A percentile compares a stretch with the other conserved stretches of the same genome.
These are phyloP conservation scores for Phaetusa simplex DNA, from an alignment of 2,113 vertebrate species.

Conservation along the genomic window DNA sequence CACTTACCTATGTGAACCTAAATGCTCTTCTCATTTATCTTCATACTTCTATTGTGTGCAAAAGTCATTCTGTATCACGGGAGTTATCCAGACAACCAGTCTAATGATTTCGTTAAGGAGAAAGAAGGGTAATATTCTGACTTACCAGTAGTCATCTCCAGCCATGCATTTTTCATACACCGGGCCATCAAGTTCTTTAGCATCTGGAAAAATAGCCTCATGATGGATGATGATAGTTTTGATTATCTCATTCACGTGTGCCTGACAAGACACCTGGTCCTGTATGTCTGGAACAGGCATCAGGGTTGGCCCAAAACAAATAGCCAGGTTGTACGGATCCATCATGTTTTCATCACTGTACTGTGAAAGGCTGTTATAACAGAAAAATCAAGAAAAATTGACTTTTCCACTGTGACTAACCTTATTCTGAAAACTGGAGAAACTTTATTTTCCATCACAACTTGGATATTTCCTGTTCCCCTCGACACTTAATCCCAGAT, in stretches of 20 bases:
- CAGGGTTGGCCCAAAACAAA: constrained; percentile 96
- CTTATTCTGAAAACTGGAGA: constrained; percentile 1
- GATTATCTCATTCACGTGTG: constrained; percentile 96
- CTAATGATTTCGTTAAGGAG: neutral
- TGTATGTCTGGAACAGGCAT: constrained; percentile 97
- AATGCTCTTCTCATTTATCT: neutral
- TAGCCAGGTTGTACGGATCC: constrained; percentile 97
- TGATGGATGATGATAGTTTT: constrained; percentile 99
- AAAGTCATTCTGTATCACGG: neutral
- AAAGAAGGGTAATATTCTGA: neutral
- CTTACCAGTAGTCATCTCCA: constrained; percentile 96
- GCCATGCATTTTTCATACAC: constrained; percentile 99
- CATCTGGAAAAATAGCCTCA: constrained; percentile 95
- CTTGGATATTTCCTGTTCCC: neutral
- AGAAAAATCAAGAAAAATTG: constrained; percentile 16
- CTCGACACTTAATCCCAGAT: neutral
- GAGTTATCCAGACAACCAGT: neutral
- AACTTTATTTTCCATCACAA: neutral
- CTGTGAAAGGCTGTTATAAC: constrained; percentile 87
- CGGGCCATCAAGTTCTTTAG: constrained; percentile 94
- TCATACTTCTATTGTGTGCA: neutral
- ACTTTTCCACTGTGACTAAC: neutral
- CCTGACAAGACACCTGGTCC: constrained; percentile 97
- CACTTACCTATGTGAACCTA: neutral
- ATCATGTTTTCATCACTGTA: constrained; percentile 99